Evolutionary conservation across 2,113 vertebrate species (phyloP).

Genomic region (Coturnix japonica): DNA sequence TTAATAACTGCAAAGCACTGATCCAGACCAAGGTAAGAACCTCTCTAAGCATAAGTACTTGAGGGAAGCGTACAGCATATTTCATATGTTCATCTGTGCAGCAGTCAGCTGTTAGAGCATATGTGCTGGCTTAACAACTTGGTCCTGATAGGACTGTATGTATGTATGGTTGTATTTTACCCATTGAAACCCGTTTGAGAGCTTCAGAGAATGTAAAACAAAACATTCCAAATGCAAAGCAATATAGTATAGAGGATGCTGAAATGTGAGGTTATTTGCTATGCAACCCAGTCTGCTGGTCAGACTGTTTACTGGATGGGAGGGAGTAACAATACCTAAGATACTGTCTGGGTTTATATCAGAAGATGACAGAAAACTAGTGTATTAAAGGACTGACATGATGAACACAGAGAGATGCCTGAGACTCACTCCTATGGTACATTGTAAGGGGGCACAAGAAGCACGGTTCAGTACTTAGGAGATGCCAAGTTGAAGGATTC

Average conservation of each 20-base stretch:
- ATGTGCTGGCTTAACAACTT: neutral
- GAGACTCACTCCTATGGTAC: neutral
- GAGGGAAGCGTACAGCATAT: neutral
- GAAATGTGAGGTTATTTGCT: neutral
- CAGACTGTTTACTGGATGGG: neutral
- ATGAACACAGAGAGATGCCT: neutral
- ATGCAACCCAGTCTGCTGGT: neutral
- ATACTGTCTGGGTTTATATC: neutral
- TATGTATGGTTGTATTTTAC: neutral
- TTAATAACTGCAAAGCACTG: slow-evolving; percentile 59
- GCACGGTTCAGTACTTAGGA: neutral
- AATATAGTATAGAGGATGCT: neutral
- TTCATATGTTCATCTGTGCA: neutral
- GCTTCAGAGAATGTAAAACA: neutral
- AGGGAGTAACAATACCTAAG: neutral
- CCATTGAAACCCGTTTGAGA: neutral
- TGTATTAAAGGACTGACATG: fast-evolving
- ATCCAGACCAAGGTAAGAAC: slow-evolving; percentile 77
- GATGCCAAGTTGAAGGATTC: neutral
- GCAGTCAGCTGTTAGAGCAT: neutral
- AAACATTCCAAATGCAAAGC: neutral
- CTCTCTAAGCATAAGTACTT: neutral
- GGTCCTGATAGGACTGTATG: neutral
- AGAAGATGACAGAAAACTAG: neutral
- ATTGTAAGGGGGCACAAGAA: neutral